Conservation (phyloP, 1,140 invertebrate genomes). For the Microvelia longipes region DNA sequence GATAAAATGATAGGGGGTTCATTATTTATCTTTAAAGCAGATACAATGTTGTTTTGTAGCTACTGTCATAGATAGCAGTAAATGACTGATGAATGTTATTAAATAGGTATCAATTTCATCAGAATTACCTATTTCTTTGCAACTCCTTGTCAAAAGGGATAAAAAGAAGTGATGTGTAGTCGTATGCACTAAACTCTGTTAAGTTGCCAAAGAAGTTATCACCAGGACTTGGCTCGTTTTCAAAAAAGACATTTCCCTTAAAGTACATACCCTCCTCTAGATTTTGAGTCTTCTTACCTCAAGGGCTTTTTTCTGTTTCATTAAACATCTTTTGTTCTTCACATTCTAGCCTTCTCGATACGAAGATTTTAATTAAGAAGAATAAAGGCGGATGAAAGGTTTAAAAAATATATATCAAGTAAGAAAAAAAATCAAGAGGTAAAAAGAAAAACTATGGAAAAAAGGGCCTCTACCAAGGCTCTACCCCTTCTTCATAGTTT, state of each 20-base stretch:
- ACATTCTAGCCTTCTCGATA: not conserved
- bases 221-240: not conserved
- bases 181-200: not conserved
- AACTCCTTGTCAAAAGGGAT: no score
- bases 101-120: no score
- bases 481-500: no score
- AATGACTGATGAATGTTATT: no score
- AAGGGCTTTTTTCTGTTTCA: not conserved
- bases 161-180: not conserved
- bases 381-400: not conserved
- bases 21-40: no score
- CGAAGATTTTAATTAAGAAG: not conserved
- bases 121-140: no score
- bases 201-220: not conserved
- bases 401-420: not conserved
- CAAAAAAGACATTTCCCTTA: not conserved
- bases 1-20: no score
- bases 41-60: no score
- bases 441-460: not conserved
- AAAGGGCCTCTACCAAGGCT: not conserved
- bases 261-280: not conserved
- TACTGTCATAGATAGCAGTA: no score
- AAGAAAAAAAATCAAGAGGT: not conserved
- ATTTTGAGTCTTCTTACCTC: not conserved
- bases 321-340: not conserved